Base-by-base conservation (phyloP, 2,797 vertebrate species). In the Bradypodion pumilum region DNA sequence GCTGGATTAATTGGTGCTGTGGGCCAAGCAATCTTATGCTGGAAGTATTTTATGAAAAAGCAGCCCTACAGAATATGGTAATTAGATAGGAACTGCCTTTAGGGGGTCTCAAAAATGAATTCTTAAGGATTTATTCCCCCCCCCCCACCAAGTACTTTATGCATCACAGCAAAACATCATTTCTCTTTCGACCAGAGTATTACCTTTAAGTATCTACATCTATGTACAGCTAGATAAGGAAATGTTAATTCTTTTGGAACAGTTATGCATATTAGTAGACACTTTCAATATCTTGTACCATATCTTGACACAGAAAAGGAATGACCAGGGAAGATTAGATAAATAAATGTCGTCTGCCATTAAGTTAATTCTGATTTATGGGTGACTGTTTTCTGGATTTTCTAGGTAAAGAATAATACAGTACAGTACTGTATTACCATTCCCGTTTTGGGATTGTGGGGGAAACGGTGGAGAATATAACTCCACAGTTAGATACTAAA, bases 211-310 rank as follows among this genome's bases (percentile, higher is more conserved):
- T 6, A 81, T 60, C 25, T 0, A 32, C 27, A 74, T 74, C 72
- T 19, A 5, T 59, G 12, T 40, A 89, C 7, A 49, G 16, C n/a
- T 29, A 10, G 25, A 32, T 27, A n/a, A 32, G 10, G 7, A 29
- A n/a, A 83, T 25, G 3, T 1, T 65, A 62, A 56, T 81, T 29
- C 15, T 65, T 40, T 42, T 10, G 32, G 59, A 66, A 81, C 66
- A 40, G 74, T 86, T 46, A 66, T 79, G 65, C 65, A 69, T 44
- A 72, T 7, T 56, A 46, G 73, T 44, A 62, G 69, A 21, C n/a
- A 37, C 15, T 65, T 78, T 52, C 69, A 52, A 78, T 76, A 82
- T 84, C 76, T 13, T 32, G 2, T 40, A 68, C 19, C 66, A 82
- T 3, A 65, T 56, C 46, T 82, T 21, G 7, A 23, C 3, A 68